Base-by-base conservation (phyloP, 2,888 invertebrate species). In the Scaptomyza parva region DNA sequence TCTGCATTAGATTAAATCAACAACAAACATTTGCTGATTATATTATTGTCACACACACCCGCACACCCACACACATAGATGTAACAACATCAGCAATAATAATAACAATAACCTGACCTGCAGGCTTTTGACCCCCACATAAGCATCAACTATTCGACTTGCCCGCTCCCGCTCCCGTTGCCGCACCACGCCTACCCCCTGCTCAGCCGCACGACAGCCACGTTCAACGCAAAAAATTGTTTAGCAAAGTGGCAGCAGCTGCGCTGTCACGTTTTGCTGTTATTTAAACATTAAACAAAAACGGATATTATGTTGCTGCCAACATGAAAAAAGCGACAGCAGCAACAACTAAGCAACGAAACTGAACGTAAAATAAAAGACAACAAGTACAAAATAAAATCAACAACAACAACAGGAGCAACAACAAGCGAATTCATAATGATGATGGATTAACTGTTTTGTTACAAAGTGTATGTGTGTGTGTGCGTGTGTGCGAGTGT, bases 391-490 rank as follows among this genome's bases (percentile, higher is more conserved):
- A 63, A 59, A 57, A 59, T 57, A 63, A 55, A 67, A n/a, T n/a
- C n/a, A n/a, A 55, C 58, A 58, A 37, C 48, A 53, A 53, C 41
- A 52, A 40, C 20, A 54, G 40, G 30, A 58, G 61, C 61, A 64
- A 76, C 45, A 72, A 59, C 51, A 63, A 61, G 58, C 52, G 72
- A 82, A 77, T 80, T 72, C 78, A 77, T 86, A 77, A 86, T 80
- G 84, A 86, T 86, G 86, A 83, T 80, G 84, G 84, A 83, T 83
- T 83, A 80, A 83, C 84, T 77, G 86, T 50, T 80, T 64, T 71
- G 37, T 69, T 74, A 59, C 70, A 69, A 70, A 58, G 54, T 61
- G 33, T 30, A 54, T 69, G 67, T 59, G 33, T 22, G 30, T 8
- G 0, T 44, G 26, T 44, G 22, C 22, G 8, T 5, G 41, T 22